Evolutionary conservation across 2,888 invertebrate species (phyloP), one percentile per base, ranked within the genome.

Genomic region (Platynereis dumerilii): DNA sequence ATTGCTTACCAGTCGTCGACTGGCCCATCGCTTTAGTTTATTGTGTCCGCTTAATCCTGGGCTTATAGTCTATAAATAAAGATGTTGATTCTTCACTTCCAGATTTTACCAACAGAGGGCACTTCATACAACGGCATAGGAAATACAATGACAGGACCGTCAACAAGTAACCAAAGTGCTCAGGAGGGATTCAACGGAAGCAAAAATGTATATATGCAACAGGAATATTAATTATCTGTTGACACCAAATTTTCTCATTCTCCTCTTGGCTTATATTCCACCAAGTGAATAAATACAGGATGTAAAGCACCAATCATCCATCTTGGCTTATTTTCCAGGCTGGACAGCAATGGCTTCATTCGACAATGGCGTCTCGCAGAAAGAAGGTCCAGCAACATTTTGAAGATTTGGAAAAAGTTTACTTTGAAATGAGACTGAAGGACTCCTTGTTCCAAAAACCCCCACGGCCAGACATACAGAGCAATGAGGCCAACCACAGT

Each of bases 401-500:
- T 83, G 92, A 93, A 68, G 94, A 94, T 83, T 91, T 95, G 80
- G 91, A 92, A 55, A 89, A 92, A 81, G 92, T 92, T 74, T 95
- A 95, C 84, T 91, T 94, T 81, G 88, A 90, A 2, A 89, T 90
- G 54, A 88, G 93, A 58, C 73, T 73, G 22, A 69, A 70, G 44
- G 74, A 75, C 45, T 44, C 52, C 34, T 34, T 34, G 12, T 34
- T 34, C 12, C 34, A 34, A 34, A 5, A 12, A 34, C 34, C 5
- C 7, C 34, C 5, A 34, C 34, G 12, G 34, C 34, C 34, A 34
- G 34, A 34, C 34, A 34, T 34, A 7, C 34, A 34, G 34, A 34
- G 12, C 12, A 12, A 5, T 7, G 34, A 34, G 5, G 34, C 34
- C 34, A 34, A 34, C 12, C 5, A 34, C 34, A 34, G 34, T 34